phyloP scores from a whole-genome alignment of 2,888 invertebrate genomes.

The Bembecia ichneumoniformis region DNA sequence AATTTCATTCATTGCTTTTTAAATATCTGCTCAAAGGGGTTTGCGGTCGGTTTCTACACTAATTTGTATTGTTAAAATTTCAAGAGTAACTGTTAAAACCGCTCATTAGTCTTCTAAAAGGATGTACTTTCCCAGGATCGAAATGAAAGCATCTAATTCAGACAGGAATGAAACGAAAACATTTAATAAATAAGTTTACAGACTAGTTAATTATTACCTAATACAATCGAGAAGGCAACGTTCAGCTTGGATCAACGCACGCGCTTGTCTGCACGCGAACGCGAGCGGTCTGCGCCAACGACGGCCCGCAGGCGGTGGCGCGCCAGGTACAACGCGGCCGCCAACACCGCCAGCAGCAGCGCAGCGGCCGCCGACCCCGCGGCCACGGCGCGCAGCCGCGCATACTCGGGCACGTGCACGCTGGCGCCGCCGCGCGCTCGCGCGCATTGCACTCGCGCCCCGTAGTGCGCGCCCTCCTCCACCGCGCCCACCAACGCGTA shows the following conservation, averaged over 20 bases:
- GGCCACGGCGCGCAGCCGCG: conserved; percentile 78
- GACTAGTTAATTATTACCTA: neutral
- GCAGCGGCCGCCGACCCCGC: conserved; percentile 80
- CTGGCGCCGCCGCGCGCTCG: conserved; percentile 76
- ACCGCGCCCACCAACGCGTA: conserved; percentile 78
- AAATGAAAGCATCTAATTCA: too few species aligned
- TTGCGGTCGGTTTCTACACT: too few species aligned
- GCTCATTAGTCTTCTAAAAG: too few species aligned
- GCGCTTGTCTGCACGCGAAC: neutral
- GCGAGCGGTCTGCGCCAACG: conserved; percentile 19
- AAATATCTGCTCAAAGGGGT: too few species aligned
- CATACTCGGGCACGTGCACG: conserved; percentile 79
- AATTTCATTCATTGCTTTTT: too few species aligned
- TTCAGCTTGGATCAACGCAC: neutral
- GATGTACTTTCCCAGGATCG: too few species aligned
- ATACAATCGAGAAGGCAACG: neutral
- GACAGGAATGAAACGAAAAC: too few species aligned
- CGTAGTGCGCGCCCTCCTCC: conserved; percentile 81
- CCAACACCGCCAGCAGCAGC: conserved; percentile 76
- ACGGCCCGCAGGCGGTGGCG: conserved; percentile 36
- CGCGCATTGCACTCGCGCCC: conserved; percentile 81
- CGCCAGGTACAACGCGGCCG: conserved; percentile 69
- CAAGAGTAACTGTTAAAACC: too few species aligned
- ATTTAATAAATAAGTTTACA: neutral
- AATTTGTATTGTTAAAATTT: too few species aligned